phyloP scores from a whole-genome alignment of 2,888 invertebrate species.

The Chironomus riparius region DNA sequence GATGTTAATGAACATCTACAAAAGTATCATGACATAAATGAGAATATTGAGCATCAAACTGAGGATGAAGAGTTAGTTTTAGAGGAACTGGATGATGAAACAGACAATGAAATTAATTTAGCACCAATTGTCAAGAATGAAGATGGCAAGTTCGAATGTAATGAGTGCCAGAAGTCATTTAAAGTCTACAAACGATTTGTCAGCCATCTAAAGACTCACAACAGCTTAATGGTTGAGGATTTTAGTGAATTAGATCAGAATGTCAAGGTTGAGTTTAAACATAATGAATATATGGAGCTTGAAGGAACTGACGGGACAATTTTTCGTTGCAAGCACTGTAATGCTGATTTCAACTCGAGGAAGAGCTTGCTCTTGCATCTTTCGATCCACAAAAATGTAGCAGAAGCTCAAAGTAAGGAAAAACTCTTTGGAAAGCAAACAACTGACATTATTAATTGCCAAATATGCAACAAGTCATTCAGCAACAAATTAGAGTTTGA shows the following conservation, averaged over 20 bases:
- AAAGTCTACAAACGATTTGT: neutral
- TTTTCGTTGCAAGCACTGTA: neutral
- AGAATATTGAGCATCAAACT: neutral
- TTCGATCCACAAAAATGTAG: neutral
- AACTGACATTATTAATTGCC: conserved; percentile 40
- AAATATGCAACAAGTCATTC: conserved; percentile 64
- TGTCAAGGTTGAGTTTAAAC: neutral
- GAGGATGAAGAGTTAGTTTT: neutral
- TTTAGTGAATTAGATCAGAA: neutral
- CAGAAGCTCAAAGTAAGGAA: neutral
- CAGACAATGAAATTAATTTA: neutral
- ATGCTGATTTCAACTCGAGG: neutral
- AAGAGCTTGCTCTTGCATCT: neutral
- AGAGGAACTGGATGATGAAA: neutral
- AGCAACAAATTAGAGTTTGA: conserved; percentile 53
- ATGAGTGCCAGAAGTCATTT: neutral
- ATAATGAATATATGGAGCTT: neutral
- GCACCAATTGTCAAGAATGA: neutral
- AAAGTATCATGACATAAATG: neutral
- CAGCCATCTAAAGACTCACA: neutral
- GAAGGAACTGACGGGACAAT: neutral
- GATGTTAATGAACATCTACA: conserved; percentile 5
- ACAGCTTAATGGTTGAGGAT: neutral
- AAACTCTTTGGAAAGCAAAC: neutral
- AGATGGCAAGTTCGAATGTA: neutral